phyloP scores from a whole-genome alignment of 2,888 invertebrate species.

The Rhagonycha fulva region DNA sequence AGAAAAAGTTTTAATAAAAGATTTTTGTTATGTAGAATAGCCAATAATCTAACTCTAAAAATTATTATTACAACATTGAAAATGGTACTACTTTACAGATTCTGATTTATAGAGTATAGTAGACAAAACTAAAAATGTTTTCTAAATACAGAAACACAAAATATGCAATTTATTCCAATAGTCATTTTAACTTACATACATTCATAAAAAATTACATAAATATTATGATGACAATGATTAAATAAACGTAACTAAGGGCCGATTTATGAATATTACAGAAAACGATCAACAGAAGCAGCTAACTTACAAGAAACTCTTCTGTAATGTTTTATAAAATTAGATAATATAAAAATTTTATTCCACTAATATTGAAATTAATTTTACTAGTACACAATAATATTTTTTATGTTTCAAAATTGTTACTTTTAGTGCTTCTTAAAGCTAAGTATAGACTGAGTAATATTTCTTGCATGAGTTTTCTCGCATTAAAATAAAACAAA shows the following conservation, averaged over 20 bases:
- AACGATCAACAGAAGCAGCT: neutral
- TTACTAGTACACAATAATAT: too few species aligned
- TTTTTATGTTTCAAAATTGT: neutral
- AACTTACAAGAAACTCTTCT: neutral
- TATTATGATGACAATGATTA: neutral
- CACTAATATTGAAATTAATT: too few species aligned
- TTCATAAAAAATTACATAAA: neutral
- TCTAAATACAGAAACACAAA: neutral
- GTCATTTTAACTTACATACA: neutral
- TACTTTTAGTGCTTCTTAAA: neutral
- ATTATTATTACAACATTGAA: neutral
- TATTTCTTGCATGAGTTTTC: neutral
- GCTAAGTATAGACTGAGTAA: neutral
- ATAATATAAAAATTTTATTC: neutral
- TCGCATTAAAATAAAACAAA: neutral
- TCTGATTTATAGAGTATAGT: neutral
- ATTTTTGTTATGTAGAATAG: neutral
- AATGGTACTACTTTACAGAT: neutral
- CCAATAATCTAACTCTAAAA: neutral
- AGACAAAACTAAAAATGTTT: neutral
- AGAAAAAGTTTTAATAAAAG: neutral
- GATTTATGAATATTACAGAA: too few species aligned
- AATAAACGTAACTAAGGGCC: too few species aligned
- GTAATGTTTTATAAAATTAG: neutral
- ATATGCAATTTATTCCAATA: neutral